A percentile compares a stretch with the other conserved stretches of the same genome.
These are phyloP conservation scores for Macrophya alboannulata DNA, from an alignment of 2,888 invertebrate genomes.

Conservation along the genomic window DNA sequence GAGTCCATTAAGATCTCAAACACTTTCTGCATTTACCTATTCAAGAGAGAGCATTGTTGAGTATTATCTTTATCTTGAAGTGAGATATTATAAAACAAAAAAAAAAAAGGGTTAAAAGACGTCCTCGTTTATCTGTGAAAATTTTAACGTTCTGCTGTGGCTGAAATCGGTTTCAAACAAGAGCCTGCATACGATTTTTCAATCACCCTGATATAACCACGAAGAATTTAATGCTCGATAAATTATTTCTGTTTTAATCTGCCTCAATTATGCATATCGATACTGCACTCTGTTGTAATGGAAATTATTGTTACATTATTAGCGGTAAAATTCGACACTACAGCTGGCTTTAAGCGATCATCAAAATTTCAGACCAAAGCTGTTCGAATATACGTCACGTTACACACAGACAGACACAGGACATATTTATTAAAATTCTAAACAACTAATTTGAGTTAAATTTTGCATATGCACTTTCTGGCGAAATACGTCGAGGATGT, in stretches of 20 bases:
- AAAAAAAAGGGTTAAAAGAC: neutral
- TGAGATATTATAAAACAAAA: neutral
- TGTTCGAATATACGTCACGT: neutral
- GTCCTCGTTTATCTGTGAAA: neutral
- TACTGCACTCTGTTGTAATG: conserved; percentile 9
- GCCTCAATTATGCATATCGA: conserved; percentile 24
- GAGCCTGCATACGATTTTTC: neutral
- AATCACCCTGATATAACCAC: neutral
- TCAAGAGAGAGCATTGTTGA: conserved; percentile 32
- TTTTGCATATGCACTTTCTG: too few species aligned
- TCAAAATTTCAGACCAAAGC: neutral
- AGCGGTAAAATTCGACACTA: neutral
- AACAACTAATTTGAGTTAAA: neutral
- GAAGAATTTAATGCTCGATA: neutral
- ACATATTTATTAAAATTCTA: neutral
- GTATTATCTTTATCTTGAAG: neutral
- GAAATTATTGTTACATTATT: neutral
- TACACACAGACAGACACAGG: neutral
- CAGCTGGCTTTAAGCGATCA: neutral
- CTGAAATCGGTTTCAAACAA: neutral
- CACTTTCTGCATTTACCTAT: conserved; percentile 44
- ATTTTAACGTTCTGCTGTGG: neutral
- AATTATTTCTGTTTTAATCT: neutral
- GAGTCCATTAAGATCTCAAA: conserved; percentile 53
- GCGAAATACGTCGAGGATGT: too few species aligned